These are phyloP conservation scores for Falcaria lacertinaria DNA, from an alignment of 2,888 invertebrate species.

Conservation along the genomic window DNA sequence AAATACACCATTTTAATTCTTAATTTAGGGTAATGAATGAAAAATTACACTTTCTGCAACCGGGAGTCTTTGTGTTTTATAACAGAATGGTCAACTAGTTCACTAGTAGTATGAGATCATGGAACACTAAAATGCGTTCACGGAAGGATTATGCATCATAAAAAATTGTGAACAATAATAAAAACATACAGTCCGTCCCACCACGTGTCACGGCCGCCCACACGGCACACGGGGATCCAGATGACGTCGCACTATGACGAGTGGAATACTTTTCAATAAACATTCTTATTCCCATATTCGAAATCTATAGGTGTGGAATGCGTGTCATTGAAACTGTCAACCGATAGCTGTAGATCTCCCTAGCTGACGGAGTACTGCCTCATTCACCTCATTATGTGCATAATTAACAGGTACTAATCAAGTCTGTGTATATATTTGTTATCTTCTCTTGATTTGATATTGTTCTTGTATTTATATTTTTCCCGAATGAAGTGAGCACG, in stretches of 20 bases:
- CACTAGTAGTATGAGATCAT: neutral
- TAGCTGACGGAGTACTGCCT: conserved; percentile 19
- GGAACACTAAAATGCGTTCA: neutral
- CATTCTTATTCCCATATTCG: conserved; percentile 34
- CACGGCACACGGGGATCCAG: conserved; percentile 33
- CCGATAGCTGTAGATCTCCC: conserved; percentile 12
- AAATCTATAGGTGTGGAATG: conserved; percentile 10
- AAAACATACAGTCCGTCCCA: conserved; percentile 45
- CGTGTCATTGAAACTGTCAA: conserved; percentile 10
- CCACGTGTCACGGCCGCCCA: conserved; percentile 48
- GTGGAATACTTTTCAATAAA: conserved; percentile 53
- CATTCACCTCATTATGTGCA: no score
- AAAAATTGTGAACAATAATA: conserved; percentile 45
- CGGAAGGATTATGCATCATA: conserved; percentile 21
- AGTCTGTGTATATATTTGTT: conserved; percentile 18
- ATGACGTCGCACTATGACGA: conserved; percentile 51
- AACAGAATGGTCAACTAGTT: neutral
- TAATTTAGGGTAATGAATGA: no score
- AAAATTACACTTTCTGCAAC: no score
- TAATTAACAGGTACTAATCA: conserved; percentile 20
- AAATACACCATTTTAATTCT: no score
- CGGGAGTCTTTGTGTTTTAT: no score
- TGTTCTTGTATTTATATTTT: neutral
- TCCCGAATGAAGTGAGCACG: no score
- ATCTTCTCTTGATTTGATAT: neutral